phyloP scores from a whole-genome alignment of 2,113 vertebrate genomes.

The Phalacrocorax carbo region DNA sequence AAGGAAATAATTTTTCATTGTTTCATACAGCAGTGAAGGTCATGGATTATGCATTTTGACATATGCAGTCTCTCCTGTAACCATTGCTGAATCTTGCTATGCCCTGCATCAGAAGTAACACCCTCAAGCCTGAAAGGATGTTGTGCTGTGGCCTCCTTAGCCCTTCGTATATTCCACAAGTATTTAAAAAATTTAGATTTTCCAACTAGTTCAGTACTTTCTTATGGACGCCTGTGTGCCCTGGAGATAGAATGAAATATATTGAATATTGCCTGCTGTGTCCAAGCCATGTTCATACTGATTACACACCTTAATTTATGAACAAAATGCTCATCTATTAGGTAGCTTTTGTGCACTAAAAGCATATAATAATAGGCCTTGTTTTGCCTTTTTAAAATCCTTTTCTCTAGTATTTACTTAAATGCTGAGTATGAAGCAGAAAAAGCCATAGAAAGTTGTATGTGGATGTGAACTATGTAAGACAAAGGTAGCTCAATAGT shows the following conservation, averaged over 20 bases:
- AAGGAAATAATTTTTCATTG: not conserved
- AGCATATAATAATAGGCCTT: not conserved
- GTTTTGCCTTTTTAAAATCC: not conserved
- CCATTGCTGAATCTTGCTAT: rapidly evolving
- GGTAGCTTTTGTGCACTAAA: not conserved
- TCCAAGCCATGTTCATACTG: not conserved
- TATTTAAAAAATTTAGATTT: not conserved
- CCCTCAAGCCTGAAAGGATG: not conserved
- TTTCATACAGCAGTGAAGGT: not conserved
- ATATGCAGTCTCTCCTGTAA: not conserved
- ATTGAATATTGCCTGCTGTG: not conserved
- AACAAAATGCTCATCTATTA: not conserved
- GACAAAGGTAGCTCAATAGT: not conserved
- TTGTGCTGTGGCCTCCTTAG: not conserved
- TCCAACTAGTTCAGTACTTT: not conserved
- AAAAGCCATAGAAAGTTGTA: not conserved
- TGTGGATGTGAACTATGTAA: not conserved
- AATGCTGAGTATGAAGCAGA: not conserved
- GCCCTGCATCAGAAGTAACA: not conserved
- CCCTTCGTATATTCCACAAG: not conserved
- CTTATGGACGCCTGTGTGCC: not conserved
- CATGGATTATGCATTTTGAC: rapidly evolving
- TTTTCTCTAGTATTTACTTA: not conserved
- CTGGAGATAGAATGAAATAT: not conserved
- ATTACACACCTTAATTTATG: not conserved